Conservation (phyloP, 2,113 vertebrate genomes). For the Clarias gariepinus region DNA sequence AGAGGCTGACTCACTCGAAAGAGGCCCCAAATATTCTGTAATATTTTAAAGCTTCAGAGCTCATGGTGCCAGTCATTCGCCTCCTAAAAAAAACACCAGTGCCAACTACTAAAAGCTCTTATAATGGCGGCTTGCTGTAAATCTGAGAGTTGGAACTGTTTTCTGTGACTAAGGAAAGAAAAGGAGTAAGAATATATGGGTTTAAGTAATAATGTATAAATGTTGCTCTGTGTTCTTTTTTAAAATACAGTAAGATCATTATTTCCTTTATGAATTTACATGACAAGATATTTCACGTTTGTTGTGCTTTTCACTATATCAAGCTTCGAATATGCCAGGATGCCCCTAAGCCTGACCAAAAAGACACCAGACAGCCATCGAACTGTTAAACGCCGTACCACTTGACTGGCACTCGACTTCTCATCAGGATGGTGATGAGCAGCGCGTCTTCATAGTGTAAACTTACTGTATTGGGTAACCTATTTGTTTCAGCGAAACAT, state of each 20-base stretch:
- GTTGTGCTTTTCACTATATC: too few species aligned
- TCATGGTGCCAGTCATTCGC: conserved; percentile 5
- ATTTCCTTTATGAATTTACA: not conserved
- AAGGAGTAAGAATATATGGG: not conserved
- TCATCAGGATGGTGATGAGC: too few species aligned
- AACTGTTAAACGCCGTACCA: too few species aligned
- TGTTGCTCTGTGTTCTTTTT: not conserved
- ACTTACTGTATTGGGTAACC: too few species aligned
- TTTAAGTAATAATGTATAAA: not conserved
- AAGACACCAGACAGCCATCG: too few species aligned
- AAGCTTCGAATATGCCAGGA: too few species aligned
- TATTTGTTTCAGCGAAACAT: too few species aligned
- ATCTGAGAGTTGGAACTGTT: not conserved
- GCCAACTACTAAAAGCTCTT: not conserved
- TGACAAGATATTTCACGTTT: not conserved
- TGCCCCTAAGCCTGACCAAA: too few species aligned
- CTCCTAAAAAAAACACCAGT: not conserved
- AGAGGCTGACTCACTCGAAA: too few species aligned
- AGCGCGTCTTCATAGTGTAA: too few species aligned
- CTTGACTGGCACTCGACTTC: too few species aligned
- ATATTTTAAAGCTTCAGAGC: not conserved
- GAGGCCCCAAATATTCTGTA: too few species aligned
- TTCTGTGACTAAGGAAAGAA: not conserved
- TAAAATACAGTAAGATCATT: not conserved
- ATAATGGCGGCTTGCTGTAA: not conserved